These are phyloP conservation scores for Aegypius monachus DNA, from an alignment of 2,113 vertebrate genomes.

Conservation along the genomic window DNA sequence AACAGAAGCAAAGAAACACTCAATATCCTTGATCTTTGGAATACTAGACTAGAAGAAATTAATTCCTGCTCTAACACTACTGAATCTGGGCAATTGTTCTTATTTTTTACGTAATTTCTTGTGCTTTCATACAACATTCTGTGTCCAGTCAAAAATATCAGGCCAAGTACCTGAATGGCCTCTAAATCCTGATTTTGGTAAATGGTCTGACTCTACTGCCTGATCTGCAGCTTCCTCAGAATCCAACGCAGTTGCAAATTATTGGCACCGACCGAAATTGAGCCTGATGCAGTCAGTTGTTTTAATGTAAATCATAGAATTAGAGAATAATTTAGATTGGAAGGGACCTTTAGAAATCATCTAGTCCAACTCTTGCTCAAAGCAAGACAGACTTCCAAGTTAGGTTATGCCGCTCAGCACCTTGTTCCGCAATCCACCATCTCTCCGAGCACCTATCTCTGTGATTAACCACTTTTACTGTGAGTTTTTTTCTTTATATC, in stretches of 20 bases:
- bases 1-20: background rate
- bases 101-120: background rate
- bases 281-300: background rate
- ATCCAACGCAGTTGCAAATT: background rate
- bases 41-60: background rate
- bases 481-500: background rate
- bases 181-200: background rate
- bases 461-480: background rate
- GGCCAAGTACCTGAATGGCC: background rate
- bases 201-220: background rate
- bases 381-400: background rate
- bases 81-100: background rate
- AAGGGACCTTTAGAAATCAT: background rate
- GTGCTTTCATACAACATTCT: background rate
- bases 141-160: background rate
- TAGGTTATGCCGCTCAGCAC: background rate
- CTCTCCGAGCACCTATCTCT: background rate
- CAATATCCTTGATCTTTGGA: background rate
- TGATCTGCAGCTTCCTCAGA: background rate
- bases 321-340: background rate
- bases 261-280: background rate
- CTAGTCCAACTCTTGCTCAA: background rate
- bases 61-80: background rate
- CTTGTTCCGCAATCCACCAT: background rate
- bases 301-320: background rate